Conservation (phyloP, 2,888 invertebrate species). For the Epinotia bilunana region DNA sequence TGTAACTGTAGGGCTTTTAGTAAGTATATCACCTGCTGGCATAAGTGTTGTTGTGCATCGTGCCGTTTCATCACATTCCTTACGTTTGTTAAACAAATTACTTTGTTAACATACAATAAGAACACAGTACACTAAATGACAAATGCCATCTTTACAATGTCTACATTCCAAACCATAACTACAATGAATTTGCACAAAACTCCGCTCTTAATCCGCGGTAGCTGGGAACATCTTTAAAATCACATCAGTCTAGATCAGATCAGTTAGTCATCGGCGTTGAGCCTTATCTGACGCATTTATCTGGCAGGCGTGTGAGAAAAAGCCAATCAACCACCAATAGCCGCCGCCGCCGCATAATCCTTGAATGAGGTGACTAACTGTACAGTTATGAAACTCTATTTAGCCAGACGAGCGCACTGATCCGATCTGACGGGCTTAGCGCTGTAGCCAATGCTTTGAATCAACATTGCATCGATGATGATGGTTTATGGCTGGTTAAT, state of each 20-base stretch:
- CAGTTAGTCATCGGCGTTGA: constrained; percentile 52
- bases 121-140: neutral
- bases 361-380: constrained; percentile 67
- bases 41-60: neutral
- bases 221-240: constrained; percentile 44
- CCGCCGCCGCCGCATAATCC: constrained; percentile 59
- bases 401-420: constrained; percentile 54
- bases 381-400: constrained; percentile 59
- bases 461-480: constrained; percentile 45
- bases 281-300: constrained; percentile 63
- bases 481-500: constrained; percentile 44
- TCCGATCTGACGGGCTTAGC: constrained; percentile 48
- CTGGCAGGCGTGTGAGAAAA: constrained; percentile 67
- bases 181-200: neutral
- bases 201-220: constrained; percentile 28
- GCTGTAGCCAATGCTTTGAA: constrained; percentile 44
- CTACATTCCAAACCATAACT: neutral
- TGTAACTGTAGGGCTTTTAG: neutral
- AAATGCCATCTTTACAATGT: neutral
- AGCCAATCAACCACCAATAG: constrained; percentile 53
- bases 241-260: constrained; percentile 46
- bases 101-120: neutral
- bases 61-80: neutral
- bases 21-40: neutral
- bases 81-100: neutral